Percentiles rank a stretch among this genome's conserved stretches.
These are phyloP conservation scores for Stichopus horrens DNA, from an alignment of 53 echinoderm and acorn worm genomes.

Conservation along the genomic window DNA sequence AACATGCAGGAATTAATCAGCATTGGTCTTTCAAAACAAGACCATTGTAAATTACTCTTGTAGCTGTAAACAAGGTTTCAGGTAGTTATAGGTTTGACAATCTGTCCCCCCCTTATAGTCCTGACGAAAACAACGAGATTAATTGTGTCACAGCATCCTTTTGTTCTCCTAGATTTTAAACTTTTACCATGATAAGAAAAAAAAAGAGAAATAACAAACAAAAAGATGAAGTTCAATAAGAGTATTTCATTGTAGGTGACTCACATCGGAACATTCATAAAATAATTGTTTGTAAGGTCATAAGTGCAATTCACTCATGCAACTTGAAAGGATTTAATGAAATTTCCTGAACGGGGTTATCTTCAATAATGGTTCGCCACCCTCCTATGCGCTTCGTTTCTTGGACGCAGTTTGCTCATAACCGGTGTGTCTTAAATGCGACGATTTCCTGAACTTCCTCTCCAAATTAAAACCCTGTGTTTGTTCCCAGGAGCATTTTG, in stretches of 20 bases:
- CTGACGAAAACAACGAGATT: too few species aligned
- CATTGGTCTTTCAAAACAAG: too few species aligned
- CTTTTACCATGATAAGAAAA: too few species aligned
- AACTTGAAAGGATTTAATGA: background rate
- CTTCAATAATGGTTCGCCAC: background rate
- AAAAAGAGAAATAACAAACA: background rate
- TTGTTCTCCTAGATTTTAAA: too few species aligned
- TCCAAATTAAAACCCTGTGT: background rate
- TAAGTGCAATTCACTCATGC: background rate
- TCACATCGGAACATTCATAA: background rate
- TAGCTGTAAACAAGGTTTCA: too few species aligned
- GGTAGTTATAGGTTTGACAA: too few species aligned
- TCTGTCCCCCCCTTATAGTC: too few species aligned
- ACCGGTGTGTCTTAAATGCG: background rate
- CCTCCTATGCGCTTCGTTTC: background rate
- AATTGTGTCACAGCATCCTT: too few species aligned
- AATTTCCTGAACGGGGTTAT: background rate
- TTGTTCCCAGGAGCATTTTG: background rate
- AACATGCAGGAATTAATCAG: too few species aligned
- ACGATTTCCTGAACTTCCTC: background rate
- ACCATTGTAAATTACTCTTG: too few species aligned
- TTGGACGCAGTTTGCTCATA: background rate
- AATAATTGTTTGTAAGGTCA: background rate
- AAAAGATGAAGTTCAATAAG: too few species aligned
- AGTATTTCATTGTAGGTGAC: background rate